Evolutionary conservation across 2,888 invertebrate genomes (phyloP).

Genomic region (Entomobrya proxima): DNA sequence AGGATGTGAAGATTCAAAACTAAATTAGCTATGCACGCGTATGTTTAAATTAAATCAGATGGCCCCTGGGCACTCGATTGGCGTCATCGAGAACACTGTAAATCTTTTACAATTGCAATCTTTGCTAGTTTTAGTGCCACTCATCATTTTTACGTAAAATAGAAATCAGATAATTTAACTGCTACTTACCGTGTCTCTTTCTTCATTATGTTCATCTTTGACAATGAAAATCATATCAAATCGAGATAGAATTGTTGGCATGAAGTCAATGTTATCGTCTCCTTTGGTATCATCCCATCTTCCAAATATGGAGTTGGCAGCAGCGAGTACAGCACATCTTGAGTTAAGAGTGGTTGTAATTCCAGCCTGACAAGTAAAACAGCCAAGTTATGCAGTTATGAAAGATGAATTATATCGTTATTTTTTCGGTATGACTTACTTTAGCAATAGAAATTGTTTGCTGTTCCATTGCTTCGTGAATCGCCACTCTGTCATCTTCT

Average conservation of each 20-base stretch:
- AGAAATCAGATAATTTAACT: neutral
- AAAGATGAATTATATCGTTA: neutral
- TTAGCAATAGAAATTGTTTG: constrained; percentile 99
- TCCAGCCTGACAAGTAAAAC: constrained; percentile 84
- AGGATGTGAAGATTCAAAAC: neutral
- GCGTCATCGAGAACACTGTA: constrained; percentile 59
- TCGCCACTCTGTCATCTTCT: constrained; percentile 98
- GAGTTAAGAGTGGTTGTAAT: constrained; percentile 99
- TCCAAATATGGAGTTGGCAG: constrained; percentile 98
- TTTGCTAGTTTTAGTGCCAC: constrained; percentile 61
- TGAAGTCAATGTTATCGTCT: constrained; percentile 98
- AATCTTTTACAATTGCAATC: constrained; percentile 29
- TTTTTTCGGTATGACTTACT: constrained; percentile 78
- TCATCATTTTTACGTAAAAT: constrained; percentile 64
- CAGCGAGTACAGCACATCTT: constrained; percentile 98
- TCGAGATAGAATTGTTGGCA: constrained; percentile 99
- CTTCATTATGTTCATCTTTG: constrained; percentile 95
- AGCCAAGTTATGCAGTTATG: neutral
- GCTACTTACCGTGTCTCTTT: constrained; percentile 87
- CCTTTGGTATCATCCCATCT: constrained; percentile 99
- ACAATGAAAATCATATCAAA: constrained; percentile 99
- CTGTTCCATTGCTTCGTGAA: constrained; percentile 99
- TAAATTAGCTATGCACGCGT: too few species aligned
- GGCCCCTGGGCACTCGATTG: constrained; percentile 74
- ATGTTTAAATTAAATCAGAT: constrained; percentile 67